Evolutionary conservation across 2,888 invertebrate genomes (phyloP), one percentile per base, ranked within the genome.

Genomic region (Nephrotoma appendiculata): DNA sequence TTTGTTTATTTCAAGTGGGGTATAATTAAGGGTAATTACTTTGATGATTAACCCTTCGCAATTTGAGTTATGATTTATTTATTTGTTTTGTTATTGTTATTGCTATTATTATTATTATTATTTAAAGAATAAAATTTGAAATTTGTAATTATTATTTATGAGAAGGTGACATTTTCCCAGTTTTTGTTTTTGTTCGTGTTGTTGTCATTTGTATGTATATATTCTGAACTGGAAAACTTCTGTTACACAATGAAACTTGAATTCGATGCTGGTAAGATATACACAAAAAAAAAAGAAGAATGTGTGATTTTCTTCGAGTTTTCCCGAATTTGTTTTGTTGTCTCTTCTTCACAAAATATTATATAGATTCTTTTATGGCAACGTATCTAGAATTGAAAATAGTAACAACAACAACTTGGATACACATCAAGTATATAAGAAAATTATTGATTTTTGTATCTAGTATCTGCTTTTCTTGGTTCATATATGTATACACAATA

Each of bases 11-110:
- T 84, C 12, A 42, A 84, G n/a, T 84, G 15, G 43, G 84, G 84
- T 84, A 42, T 84, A 84, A 84, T 84, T 84, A 42, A 84, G 84
- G 84, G 84, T 42, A 84, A 84, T 84, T 84, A 84, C 43, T 84
- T 84, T 84, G 42, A 84, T 84, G 15, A 84, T 84, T 84, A 84
- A 84, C 41, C 84, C 84, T 84, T 84, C 15, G 84, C n/a, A 84
- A 42, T 84, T 84, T 83, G 41, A 83, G n/a, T 83, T 83, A 15
- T 57, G 52, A 57, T 71, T 71, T 71, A 71, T 71, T 57, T 71
- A 71, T 71, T 71, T 71, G 9, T 71, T 71, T 71, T 11, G 11
- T 71, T 71, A 31, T 71, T 71, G 31, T 71, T 71, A 52, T 52
- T 52, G 1, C 31, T 71, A 12, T 31, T 31, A 31, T 19, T 71